phyloP scores from a whole-genome alignment of 2,888 invertebrate species.

The Xestia c-nigrum region DNA sequence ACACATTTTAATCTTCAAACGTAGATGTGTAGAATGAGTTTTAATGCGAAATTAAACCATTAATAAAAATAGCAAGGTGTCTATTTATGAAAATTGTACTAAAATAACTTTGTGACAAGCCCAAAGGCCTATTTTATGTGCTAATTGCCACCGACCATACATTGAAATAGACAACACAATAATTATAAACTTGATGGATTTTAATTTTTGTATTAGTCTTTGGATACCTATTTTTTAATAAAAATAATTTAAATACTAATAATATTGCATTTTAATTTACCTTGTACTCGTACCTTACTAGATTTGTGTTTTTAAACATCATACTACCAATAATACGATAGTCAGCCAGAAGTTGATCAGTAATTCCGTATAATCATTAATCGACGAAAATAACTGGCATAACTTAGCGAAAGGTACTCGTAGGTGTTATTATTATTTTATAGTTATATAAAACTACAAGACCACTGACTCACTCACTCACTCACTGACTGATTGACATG shows the following conservation, averaged over 20 bases:
- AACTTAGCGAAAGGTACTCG: too few relatives aligned
- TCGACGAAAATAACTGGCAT: too few relatives aligned
- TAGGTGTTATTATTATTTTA: too few relatives aligned
- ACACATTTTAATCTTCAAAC: neutral
- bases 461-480: too few relatives aligned
- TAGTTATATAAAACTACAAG: too few relatives aligned
- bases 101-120: constrained; percentile 36
- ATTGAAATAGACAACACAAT: constrained; percentile 68
- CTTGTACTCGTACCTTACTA: neutral
- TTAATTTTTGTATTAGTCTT: constrained; percentile 88
- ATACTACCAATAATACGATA: neutral
- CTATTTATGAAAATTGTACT: constrained; percentile 30
- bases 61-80: constrained; percentile 43
- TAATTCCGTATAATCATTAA: too few relatives aligned
- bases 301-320: neutral
- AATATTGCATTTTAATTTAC: constrained; percentile 31
- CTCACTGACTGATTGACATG: too few relatives aligned
- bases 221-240: constrained; percentile 89
- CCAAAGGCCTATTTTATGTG: constrained; percentile 75
- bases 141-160: constrained; percentile 62
- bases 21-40: constrained; percentile 16
- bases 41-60: neutral
- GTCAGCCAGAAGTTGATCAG: neutral
- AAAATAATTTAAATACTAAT: constrained; percentile 86
- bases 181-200: constrained; percentile 73